phyloP scores from a whole-genome alignment of 2,888 invertebrate genomes.

The Cotesia congregata region DNA sequence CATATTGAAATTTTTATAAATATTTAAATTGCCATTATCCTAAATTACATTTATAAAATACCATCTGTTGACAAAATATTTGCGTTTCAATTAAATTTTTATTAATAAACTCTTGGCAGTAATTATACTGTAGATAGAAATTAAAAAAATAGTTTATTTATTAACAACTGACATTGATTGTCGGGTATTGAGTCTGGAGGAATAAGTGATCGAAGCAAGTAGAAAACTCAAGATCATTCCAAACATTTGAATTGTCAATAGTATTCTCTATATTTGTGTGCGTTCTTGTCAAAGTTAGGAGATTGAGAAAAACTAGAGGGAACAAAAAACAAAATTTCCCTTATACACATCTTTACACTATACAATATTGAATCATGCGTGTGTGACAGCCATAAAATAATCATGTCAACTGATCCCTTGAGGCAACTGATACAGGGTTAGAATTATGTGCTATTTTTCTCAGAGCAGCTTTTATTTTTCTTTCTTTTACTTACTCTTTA shows the following conservation, averaged over 20 bases:
- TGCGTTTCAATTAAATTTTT: no score
- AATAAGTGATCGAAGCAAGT: not conserved
- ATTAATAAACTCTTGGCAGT: no score
- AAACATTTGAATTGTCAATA: not conserved
- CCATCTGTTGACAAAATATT: no score
- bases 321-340: conserved; percentile 8
- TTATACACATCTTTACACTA: conserved; percentile 24
- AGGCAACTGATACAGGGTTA: conserved; percentile 2
- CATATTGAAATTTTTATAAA: conserved; percentile 5
- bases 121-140: no score
- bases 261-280: not conserved
- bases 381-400: conserved; percentile 38
- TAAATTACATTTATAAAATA: no score
- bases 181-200: not conserved
- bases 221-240: not conserved
- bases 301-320: not conserved
- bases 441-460: not conserved
- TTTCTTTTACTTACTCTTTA: not conserved
- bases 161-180: not conserved
- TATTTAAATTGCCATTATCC: not conserved
- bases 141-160: not conserved
- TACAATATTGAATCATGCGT: conserved; percentile 19
- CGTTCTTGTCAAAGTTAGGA: not conserved
- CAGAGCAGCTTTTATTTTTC: not conserved
- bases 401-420: conserved; percentile 36